Base-by-base conservation (phyloP, 2,888 invertebrate genomes). In the Hirtodrosophila alboralis region DNA sequence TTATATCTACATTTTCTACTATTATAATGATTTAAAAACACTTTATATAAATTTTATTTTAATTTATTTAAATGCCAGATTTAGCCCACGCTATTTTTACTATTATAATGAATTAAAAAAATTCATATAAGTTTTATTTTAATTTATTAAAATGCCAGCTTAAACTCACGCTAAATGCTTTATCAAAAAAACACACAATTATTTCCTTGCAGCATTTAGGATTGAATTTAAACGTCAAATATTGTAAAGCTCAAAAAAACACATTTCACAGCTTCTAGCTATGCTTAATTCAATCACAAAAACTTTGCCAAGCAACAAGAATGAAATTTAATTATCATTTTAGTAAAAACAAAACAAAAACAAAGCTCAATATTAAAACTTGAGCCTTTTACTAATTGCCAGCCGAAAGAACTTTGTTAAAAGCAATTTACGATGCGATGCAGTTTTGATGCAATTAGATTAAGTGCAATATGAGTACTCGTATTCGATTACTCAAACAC, bases 401-500 rank as follows among this genome's bases (percentile, higher is more conserved):
- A 36, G 47, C 36, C 61, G 23, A 27, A 49, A 44, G 54, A 37
- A 21, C 5, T 73, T 66, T 47, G 43, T 38, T 51, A 41, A 12
- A 47, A 57, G 51, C 38, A 4, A 9, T 30, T 23, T 41, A 44
- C 33, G 7, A 33, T 43, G 12, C 21, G 18, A 34, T 58, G 47
- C 43, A 66, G 10, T 56, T 52, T 43, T 38, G 28, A 48, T 56
- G 47, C 26, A 77, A 83, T 77, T 70, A 49, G 18, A 60, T 47
- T 41, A 54, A 62, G 59, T 64, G 57, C 70, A 58, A 14, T 23
- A n/a, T 34, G 14, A 26, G 23, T 45, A 43, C 36, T 33, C 16
- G n/a, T 40, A 26, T 37, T 38, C 14, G 16, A 43, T 31, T 54
- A 37, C 40, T 10, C 30, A 30, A 30, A 36, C 18, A 18, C 45